These are phyloP conservation scores for Sphinx pinastri DNA, from an alignment of 2,888 invertebrate genomes.

Conservation along the genomic window DNA sequence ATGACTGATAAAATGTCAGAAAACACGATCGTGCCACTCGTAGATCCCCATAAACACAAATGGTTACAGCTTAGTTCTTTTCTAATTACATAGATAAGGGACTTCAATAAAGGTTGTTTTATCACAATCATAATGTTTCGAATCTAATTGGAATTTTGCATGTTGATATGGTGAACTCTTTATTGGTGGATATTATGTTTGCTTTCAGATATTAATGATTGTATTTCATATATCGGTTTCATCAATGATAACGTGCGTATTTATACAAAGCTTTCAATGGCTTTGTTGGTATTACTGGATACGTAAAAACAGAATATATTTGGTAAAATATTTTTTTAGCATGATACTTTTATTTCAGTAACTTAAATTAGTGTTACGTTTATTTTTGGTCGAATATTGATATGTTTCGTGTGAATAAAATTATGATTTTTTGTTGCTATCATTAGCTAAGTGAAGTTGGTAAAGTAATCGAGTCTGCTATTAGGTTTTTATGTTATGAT, in stretches of 20 bases:
- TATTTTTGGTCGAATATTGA: no score
- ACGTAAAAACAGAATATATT: constrained; percentile 29
- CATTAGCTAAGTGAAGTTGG: no score
- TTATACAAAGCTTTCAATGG: constrained; percentile 42
- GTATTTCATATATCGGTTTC: constrained; percentile 71
- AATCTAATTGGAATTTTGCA: constrained; percentile 84
- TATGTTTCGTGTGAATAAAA: no score
- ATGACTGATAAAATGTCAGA: constrained; percentile 43
- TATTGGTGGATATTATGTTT: constrained; percentile 82
- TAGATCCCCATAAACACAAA: constrained; percentile 78
- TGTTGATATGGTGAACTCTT: constrained; percentile 81
- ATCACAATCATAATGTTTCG: constrained; percentile 80
- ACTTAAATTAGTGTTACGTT: no score
- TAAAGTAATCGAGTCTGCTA: no score
- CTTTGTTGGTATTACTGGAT: constrained; percentile 40
- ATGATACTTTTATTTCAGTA: no score
- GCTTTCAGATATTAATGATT: constrained; percentile 77
- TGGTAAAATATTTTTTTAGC: constrained; percentile 24
- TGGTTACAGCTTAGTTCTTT: constrained; percentile 80
- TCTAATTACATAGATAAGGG: constrained; percentile 82
- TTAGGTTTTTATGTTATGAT: no score
- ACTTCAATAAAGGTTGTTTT: constrained; percentile 80
- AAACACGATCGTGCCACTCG: constrained; percentile 65
- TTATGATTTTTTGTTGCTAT: no score
- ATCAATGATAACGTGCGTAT: constrained; percentile 57